Evolutionary conservation across 64 coral and sea anemone species (phyloP).

Genomic region (Montipora efflorescens): DNA sequence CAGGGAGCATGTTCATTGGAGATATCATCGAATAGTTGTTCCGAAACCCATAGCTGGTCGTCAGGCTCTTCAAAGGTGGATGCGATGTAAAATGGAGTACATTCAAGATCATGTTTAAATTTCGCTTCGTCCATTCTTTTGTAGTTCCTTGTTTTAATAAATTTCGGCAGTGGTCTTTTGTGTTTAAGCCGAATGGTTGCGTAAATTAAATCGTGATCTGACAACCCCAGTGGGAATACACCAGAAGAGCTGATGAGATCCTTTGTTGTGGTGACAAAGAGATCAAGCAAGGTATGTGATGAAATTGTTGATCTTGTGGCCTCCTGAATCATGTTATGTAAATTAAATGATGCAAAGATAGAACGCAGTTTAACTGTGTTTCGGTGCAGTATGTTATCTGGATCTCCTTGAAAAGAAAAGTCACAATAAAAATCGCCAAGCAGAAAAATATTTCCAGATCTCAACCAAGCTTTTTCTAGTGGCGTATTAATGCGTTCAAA

Average conservation of each 20-base stretch:
- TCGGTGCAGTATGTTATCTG: not conserved
- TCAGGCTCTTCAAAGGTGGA: conserved; percentile 28
- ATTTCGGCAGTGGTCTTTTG: conserved; percentile 44
- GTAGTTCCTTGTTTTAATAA: conserved; percentile 37
- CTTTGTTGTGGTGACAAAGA: conserved; percentile 61
- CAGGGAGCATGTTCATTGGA: conserved; percentile 38
- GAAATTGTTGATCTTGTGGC: conserved; percentile 59
- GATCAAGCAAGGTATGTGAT: conserved; percentile 35
- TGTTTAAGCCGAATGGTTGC: conserved; percentile 23
- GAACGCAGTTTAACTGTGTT: conserved; percentile 30
- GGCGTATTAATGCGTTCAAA: not conserved
- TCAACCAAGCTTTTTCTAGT: conserved; percentile 10
- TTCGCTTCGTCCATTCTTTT: conserved; percentile 20
- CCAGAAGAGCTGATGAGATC: conserved; percentile 46
- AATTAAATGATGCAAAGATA: conserved; percentile 45
- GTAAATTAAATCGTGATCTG: conserved; percentile 44
- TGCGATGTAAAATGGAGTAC: conserved; percentile 24
- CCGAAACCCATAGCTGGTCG: conserved; percentile 10
- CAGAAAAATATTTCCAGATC: conserved; percentile 16
- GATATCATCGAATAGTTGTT: conserved; percentile 13
- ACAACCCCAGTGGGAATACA: conserved; percentile 41
- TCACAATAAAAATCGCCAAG: conserved; percentile 40
- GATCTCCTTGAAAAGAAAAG: conserved; percentile 10
- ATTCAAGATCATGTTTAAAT: conserved; percentile 29
- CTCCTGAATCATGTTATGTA: conserved; percentile 47